phyloP scores from a whole-genome alignment of 2,797 vertebrate genomes.

The Sphenopsis melanotis region DNA sequence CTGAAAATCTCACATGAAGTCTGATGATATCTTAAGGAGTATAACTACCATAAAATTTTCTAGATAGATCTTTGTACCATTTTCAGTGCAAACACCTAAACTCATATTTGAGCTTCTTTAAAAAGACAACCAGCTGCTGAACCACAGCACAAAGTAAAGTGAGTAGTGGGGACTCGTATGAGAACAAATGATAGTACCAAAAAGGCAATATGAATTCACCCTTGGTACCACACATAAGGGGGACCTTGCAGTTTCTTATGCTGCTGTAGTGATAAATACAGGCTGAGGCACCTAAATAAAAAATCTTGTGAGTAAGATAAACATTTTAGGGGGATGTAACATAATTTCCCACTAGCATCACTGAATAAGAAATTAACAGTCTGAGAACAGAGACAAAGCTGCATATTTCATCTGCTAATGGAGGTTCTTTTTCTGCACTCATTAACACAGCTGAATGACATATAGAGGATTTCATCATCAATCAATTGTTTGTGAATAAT shows the following conservation, averaged over 20 bases:
- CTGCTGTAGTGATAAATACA: neutral
- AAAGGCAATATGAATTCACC: neutral
- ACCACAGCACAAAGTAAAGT: neutral
- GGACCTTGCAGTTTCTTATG: neutral
- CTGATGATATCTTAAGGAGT: neutral
- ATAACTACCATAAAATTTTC: neutral
- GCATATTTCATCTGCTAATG: constrained; percentile 40
- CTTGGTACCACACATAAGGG: neutral
- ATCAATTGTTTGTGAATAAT: constrained; percentile 54
- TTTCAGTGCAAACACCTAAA: neutral
- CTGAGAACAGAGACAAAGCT: constrained; percentile 29
- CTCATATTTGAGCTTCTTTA: neutral
- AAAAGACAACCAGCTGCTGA: neutral
- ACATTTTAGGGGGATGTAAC: neutral
- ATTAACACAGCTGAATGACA: constrained; percentile 51
- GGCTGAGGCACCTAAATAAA: neutral
- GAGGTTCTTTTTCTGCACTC: constrained; percentile 19
- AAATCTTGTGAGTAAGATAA: neutral
- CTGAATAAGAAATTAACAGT: constrained; percentile 39
- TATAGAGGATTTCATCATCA: constrained; percentile 37
- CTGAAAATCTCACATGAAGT: neutral
- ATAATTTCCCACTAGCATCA: neutral
- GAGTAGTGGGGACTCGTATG: neutral
- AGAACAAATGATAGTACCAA: neutral
- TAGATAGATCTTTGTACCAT: neutral